phyloP scores from a whole-genome alignment of 2,113 vertebrate species.

The Suricata suricatta region DNA sequence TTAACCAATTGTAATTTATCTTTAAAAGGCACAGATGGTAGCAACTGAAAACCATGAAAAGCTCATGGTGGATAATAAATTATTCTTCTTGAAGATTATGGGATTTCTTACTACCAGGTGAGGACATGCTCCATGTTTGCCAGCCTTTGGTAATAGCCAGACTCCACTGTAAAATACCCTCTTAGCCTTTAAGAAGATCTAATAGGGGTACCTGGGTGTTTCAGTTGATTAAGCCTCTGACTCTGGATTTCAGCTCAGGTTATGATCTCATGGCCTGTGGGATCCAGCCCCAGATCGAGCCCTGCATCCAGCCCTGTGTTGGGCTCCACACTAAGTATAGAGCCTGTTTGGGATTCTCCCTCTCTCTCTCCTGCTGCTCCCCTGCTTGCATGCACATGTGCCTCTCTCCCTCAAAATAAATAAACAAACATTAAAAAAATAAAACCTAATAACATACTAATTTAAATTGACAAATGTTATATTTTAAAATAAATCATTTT shows the following conservation, averaged over 20 bases:
- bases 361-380: no score
- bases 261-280: no score
- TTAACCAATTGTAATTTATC: not conserved
- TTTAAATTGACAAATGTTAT: not conserved
- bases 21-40: constrained; percentile 32
- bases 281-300: no score
- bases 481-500: constrained; percentile 24
- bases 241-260: no score
- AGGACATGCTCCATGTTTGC: not conserved
- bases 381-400: no score
- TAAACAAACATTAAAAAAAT: no score
- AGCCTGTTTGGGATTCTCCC: no score
- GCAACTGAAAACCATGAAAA: not conserved
- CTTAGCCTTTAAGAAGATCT: not conserved
- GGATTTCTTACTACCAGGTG: not conserved
- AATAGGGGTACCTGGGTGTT: no score
- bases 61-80: not conserved
- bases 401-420: no score
- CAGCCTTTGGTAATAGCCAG: not conserved
- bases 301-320: no score
- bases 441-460: not conserved
- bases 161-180: not conserved
- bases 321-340: no score
- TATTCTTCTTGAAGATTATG: not conserved
- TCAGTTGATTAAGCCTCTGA: no score